Percentiles rank a stretch among this genome's conserved stretches.
These are phyloP conservation scores for Eunapius fragilis DNA, from an alignment of 37 sponge, comb jelly and placozoan species.

Conservation along the genomic window DNA sequence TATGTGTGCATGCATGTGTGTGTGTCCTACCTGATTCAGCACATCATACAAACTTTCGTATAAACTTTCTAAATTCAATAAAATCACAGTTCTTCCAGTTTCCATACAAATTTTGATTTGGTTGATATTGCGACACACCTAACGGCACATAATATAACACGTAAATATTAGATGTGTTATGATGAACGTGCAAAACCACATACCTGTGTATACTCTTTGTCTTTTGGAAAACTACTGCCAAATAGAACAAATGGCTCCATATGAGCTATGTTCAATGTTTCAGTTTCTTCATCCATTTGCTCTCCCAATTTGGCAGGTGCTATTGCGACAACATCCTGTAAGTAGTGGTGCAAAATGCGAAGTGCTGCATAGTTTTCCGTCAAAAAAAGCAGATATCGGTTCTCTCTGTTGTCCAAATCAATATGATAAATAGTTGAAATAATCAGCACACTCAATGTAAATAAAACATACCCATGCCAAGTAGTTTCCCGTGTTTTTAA, in stretches of 20 bases:
- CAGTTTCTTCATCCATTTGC: not conserved
- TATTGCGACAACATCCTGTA: slow-evolving; percentile 4
- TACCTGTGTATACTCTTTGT: slow-evolving; percentile 95
- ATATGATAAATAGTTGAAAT: not conserved
- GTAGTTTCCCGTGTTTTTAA: slow-evolving; percentile 58
- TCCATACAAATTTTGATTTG: slow-evolving; percentile 87
- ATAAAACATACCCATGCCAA: slow-evolving; percentile 72
- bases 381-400: slow-evolving; percentile 92
- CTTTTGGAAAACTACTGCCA: slow-evolving; percentile 95
- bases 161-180: not conserved
- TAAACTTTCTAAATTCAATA: slow-evolving; percentile 78
- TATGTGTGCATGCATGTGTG: too few relatives aligned
- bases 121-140: slow-evolving; percentile 78
- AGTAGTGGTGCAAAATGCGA: slow-evolving; percentile 67
- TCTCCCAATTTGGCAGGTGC: not conserved
- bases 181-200: not conserved
- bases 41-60: slow-evolving; percentile 89
- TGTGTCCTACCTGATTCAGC: slow-evolving; percentile 52
- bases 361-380: slow-evolving; percentile 95
- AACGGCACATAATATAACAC: not conserved
- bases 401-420: slow-evolving; percentile 76
- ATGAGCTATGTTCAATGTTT: not conserved
- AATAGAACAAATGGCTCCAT: slow-evolving; percentile 81
- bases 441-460: not conserved
- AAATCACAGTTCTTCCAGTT: slow-evolving; percentile 68